phyloP scores from a whole-genome alignment of 2,797 vertebrate genomes.

The Rousettus madagascariensis region DNA sequence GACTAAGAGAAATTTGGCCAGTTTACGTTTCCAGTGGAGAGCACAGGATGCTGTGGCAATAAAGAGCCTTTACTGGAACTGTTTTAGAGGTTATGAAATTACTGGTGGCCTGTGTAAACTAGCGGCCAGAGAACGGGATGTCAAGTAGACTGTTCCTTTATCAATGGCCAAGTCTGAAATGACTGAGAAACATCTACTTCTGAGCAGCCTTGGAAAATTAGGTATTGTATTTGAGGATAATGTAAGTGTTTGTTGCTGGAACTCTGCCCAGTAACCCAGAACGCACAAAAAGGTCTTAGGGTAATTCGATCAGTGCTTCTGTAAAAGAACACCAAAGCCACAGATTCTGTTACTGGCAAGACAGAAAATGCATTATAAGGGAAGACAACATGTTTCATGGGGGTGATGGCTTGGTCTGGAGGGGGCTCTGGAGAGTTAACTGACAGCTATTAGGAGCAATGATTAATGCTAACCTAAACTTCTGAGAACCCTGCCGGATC shows the following conservation, averaged over 20 bases:
- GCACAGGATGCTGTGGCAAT: neutral
- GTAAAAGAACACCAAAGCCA: slow-evolving; percentile 60
- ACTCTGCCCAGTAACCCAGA: slow-evolving; percentile 56
- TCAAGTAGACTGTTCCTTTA: neutral
- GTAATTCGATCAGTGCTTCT: slow-evolving; percentile 65
- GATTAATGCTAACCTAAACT: slow-evolving; percentile 37
- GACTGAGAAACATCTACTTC: neutral
- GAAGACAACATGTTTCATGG: slow-evolving; percentile 40
- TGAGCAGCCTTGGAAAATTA: slow-evolving; percentile 31
- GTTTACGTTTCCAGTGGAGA: neutral
- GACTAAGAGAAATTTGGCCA: neutral
- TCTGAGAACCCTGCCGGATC: neutral
- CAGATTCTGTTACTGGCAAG: slow-evolving; percentile 64
- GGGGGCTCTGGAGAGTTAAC: neutral
- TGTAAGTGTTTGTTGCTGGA: slow-evolving; percentile 60
- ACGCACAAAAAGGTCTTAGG: slow-evolving; percentile 35
- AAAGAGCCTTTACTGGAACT: neutral
- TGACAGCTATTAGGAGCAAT: slow-evolving; percentile 47
- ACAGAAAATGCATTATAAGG: slow-evolving; percentile 51
- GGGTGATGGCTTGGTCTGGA: neutral
- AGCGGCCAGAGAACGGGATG: neutral
- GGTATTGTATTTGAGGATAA: slow-evolving; percentile 16
- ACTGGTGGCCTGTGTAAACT: neutral
- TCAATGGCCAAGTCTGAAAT: neutral
- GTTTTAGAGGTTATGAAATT: neutral